Base-by-base conservation (phyloP, 2,797 vertebrate species). In the Sitta carolinensis region DNA sequence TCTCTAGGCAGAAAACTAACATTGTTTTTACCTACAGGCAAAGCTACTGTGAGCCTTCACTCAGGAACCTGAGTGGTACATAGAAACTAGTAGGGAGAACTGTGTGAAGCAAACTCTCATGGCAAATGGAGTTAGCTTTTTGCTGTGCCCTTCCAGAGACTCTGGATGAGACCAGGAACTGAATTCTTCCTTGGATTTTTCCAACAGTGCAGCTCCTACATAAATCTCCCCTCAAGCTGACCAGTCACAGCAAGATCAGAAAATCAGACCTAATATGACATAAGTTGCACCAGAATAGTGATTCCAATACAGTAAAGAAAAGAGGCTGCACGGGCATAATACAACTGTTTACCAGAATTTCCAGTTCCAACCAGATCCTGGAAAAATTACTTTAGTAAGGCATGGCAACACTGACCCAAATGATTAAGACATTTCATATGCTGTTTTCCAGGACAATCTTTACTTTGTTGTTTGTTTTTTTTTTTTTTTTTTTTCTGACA, bases 21-120 rank as follows among this genome's bases (percentile, higher is more conserved):
- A 55, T 62, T 57, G 27, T 7, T 95, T 89, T 95, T 88, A 87
- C 72, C 75, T 90, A 59, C 69, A 78, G 72, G 79, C 84, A 93
- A 58, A 91, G 66, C 13, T 81, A 32, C 73, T 16, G 19, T 55
- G 40, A 92, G n/a, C 27, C 43, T 93, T 74, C 64, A 72, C 38
- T 32, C 10, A 52, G 50, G 54, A 84, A 12, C 19, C 15, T 63
- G 32, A 54, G 22, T 34, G 25, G 18, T 29, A 69, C 48, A 30
- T 0, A 81, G 69, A 91, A 89, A 58, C 3, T 23, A 62, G 47
- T 2, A 58, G 29, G 84, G 43, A 78, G 38, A 29, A 32, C 23
- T 47, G 5, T 57, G 15, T 69, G 72, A 54, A 45, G 26, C 13
- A 83, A 62, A 62, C 10, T 77, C 4, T 1, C 1, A 4, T 43